Base-by-base conservation (phyloP, 2,797 vertebrate genomes). In the Diceros bicornis region DNA sequence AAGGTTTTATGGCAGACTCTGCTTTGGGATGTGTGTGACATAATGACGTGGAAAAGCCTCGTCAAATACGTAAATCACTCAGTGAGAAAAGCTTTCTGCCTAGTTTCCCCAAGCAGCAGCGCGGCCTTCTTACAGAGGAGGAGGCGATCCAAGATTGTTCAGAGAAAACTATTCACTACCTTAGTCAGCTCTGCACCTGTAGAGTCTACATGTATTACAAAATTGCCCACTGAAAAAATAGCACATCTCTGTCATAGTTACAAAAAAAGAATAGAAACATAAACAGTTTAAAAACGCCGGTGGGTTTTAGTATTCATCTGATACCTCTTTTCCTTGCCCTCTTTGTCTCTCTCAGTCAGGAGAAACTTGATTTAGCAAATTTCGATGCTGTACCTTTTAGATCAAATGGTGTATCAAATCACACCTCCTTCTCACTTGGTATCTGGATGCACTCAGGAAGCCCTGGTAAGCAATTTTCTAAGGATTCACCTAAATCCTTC, bases 131-230 rank as follows among this genome's bases (percentile, higher is more conserved):
- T 94, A 68, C 96, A 92, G 93, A 92, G 47, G 93, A 61, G 32
- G 89, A 97, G 32, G 96, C 78, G 97, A 98, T 75, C 92, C 52
- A 50, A 86, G 97, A 97, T 75, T 94, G 85, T 94, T 93, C 97
- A 77, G 94, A 96, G 93, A 96, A 52, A 91, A 71, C 62, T 4
- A 11, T 32, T 44, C 86, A 62, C 64, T 52, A 55, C 97, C 96
- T 86, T 87, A 11, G 55, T 69, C 85, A 57, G 95, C 71, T 90
- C 86, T 91, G 96, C 66, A 82, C 78, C 14, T 83, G 79, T 86
- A 29, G 18, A 72, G 96, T 96, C 94, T 95, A 82, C 93, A 62
- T 78, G 90, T 77, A 96, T 98, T 96, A 82, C 0, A 4, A 96
- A 98, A 97, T 41, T 9, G 16, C 85, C 69, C 18, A 20, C 62